These are phyloP conservation scores for Muntiacus reevesi DNA, from an alignment of 2,113 vertebrate genomes.

Conservation along the genomic window DNA sequence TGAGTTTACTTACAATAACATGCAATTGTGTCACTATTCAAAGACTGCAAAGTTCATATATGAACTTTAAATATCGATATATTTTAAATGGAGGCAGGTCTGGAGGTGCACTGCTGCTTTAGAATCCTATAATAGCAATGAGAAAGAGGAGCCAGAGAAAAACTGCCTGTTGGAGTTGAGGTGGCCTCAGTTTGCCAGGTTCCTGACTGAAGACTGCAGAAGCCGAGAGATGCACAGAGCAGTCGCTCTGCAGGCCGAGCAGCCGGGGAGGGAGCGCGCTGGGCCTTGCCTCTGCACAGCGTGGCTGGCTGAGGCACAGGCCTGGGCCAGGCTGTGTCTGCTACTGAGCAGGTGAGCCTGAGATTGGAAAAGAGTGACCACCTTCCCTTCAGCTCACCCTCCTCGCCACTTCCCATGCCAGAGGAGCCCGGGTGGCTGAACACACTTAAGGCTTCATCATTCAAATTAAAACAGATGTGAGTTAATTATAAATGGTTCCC, in stretches of 20 bases:
- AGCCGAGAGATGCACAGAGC: accelerated
- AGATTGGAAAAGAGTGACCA: neutral
- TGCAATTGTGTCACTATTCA: neutral
- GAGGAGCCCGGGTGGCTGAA: neutral
- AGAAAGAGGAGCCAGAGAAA: neutral
- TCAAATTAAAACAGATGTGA: neutral
- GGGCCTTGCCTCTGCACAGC: constrained; percentile 79
- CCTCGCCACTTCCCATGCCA: neutral
- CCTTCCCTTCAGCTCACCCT: neutral
- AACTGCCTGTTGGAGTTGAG: neutral
- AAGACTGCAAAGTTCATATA: neutral
- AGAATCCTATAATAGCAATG: neutral
- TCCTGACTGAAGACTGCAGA: neutral
- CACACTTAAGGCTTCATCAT: neutral
- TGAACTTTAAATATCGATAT: neutral
- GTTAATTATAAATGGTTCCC: neutral
- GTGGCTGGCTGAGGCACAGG: constrained; percentile 73
- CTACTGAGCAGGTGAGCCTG: constrained; percentile 49
- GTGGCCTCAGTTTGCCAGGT: neutral
- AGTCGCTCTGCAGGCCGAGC: neutral
- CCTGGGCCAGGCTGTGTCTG: constrained; percentile 80
- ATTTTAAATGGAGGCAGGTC: neutral
- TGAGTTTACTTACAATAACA: neutral
- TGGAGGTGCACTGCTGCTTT: neutral
- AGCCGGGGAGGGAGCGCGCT: neutral